Percentiles rank a stretch among this genome's conserved stretches.
These are phyloP conservation scores for Oncorhynchus tshawytscha DNA, from an alignment of 2,113 vertebrate genomes.

Conservation along the genomic window DNA sequence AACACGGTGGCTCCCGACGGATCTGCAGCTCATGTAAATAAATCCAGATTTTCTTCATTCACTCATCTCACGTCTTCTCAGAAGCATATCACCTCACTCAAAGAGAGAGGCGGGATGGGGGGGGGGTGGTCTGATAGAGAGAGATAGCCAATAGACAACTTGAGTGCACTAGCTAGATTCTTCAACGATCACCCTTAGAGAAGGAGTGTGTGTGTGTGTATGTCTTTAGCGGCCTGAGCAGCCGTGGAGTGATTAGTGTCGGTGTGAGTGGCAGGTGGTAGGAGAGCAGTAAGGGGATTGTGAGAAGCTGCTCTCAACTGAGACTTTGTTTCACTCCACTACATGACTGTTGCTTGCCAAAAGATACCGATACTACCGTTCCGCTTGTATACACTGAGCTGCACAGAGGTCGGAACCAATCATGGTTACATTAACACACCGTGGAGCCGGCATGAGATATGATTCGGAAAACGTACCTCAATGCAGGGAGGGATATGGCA, in stretches of 20 bases:
- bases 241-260: neutral
- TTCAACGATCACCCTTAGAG: neutral
- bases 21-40: constrained; percentile 14
- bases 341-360: too few species aligned
- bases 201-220: neutral
- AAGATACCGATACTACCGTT: too few species aligned
- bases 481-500: too few species aligned
- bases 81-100: neutral
- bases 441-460: too few species aligned
- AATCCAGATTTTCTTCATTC: neutral
- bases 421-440: too few species aligned
- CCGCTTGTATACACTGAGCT: too few species aligned
- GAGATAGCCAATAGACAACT: neutral
- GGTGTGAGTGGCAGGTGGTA: constrained; percentile 30
- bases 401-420: too few species aligned
- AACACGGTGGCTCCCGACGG: neutral
- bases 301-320: constrained; percentile 17
- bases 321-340: constrained; percentile 29
- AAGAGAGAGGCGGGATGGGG: neutral
- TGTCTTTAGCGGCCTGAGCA: neutral
- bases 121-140: neutral
- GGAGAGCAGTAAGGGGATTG: constrained; percentile 13
- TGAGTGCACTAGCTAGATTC: neutral
- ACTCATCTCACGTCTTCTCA: neutral
- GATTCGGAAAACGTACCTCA: too few species aligned